These are phyloP conservation scores for Bufo bufo DNA, from an alignment of 2,113 vertebrate species.

Conservation along the genomic window DNA sequence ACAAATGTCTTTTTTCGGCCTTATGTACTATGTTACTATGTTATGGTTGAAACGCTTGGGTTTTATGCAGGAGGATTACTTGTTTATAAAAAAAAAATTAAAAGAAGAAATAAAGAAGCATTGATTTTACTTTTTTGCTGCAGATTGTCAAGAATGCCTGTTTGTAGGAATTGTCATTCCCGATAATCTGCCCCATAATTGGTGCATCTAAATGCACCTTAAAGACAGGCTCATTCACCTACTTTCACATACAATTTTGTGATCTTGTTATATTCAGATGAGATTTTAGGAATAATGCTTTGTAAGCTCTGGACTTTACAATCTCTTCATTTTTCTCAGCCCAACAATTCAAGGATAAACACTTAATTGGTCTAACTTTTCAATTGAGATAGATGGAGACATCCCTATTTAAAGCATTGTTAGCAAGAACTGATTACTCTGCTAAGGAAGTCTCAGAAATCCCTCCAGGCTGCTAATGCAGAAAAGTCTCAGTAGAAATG, in stretches of 20 bases:
- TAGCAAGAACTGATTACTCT: constrained; percentile 51
- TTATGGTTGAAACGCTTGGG: no score
- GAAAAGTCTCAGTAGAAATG: constrained; percentile 29
- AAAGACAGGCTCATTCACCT: neutral
- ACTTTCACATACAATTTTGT: neutral
- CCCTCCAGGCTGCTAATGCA: constrained; percentile 44
- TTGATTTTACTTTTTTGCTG: no score
- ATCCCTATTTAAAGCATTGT: constrained; percentile 34
- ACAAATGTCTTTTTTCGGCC: no score
- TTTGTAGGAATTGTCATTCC: no score
- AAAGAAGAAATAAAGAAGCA: no score
- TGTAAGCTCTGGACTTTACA: neutral
- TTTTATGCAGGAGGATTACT: no score
- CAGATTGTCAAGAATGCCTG: no score
- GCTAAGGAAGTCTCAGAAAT: constrained; percentile 43
- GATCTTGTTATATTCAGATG: no score
- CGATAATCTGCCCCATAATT: no score
- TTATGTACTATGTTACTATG: no score
- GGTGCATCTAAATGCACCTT: no score
- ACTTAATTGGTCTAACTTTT: constrained; percentile 50
- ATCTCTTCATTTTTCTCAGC: constrained; percentile 21
- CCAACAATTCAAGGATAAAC: constrained; percentile 43
- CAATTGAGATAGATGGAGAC: constrained; percentile 52
- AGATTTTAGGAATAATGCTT: neutral
- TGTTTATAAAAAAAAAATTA: no score